Percentiles rank a stretch among this genome's conserved stretches.
These are phyloP conservation scores for Agriopis aurantiaria DNA, from an alignment of 2,888 invertebrate genomes.

Conservation along the genomic window DNA sequence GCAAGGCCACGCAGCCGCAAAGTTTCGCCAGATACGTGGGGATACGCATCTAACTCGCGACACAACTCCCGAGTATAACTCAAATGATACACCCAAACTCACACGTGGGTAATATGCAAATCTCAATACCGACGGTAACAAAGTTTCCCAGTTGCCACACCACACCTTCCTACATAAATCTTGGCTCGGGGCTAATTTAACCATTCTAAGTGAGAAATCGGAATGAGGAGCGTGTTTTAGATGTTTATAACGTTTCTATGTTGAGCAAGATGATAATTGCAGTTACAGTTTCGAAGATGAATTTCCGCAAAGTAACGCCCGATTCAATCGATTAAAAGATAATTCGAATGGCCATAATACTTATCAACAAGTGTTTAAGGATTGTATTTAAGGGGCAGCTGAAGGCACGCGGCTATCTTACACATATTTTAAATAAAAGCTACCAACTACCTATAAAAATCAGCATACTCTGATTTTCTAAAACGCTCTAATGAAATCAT, in stretches of 20 bases:
- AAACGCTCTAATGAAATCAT: slow-evolving; percentile 1
- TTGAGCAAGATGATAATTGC: background rate
- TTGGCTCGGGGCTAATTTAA: slow-evolving; percentile 20
- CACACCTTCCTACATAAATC: slow-evolving; percentile 30
- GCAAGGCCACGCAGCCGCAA: slow-evolving; percentile 20
- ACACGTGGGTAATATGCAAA: slow-evolving; percentile 32
- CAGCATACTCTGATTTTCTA: background rate
- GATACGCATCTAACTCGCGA: slow-evolving; percentile 7
- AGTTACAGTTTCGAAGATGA: too few species aligned
- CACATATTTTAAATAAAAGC: too few species aligned
- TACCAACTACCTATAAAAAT: too few species aligned
- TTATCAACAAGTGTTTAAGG: too few species aligned
- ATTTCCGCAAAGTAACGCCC: too few species aligned
- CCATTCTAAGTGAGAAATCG: slow-evolving; percentile 3
- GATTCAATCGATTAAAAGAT: too few species aligned
- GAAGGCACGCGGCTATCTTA: too few species aligned
- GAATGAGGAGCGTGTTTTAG: background rate
- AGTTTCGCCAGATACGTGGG: slow-evolving; percentile 25
- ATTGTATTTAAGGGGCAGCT: too few species aligned
- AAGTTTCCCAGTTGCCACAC: slow-evolving; percentile 29
- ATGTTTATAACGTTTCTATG: too few species aligned
- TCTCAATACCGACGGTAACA: slow-evolving; percentile 30
- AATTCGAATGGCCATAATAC: too few species aligned
- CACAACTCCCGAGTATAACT: slow-evolving; percentile 18
- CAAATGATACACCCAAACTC: slow-evolving; percentile 24